Evolutionary conservation across 2,797 vertebrate genomes (phyloP).

Genomic region (Sarcophilus harrisii): DNA sequence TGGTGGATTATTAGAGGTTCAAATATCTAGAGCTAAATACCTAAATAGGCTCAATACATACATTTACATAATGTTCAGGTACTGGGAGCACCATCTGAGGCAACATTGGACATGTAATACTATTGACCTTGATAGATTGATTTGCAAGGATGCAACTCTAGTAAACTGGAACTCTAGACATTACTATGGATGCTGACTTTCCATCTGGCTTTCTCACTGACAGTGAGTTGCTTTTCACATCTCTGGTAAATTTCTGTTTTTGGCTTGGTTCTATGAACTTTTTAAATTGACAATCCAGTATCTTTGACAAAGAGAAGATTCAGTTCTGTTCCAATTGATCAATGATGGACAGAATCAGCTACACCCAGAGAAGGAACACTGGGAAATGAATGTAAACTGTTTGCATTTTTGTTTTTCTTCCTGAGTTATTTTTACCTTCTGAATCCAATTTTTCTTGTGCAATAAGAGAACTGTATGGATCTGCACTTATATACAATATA

Average conservation of each 20-base stretch:
- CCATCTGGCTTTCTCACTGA: not conserved
- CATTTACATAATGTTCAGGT: not conserved
- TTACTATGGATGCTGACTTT: not conserved
- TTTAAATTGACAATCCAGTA: not conserved
- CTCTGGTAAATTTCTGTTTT: not conserved
- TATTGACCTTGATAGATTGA: not conserved
- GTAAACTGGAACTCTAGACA: not conserved
- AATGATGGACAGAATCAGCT: too few relatives aligned
- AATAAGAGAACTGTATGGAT: too few relatives aligned
- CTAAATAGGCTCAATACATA: not conserved
- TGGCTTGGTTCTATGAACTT: not conserved
- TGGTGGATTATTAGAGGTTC: not conserved
- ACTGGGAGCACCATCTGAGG: not conserved
- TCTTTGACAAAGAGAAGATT: too few relatives aligned
- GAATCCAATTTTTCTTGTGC: too few relatives aligned
- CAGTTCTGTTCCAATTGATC: too few relatives aligned
- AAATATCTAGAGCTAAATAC: not conserved
- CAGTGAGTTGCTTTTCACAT: not conserved
- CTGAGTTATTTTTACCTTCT: too few relatives aligned
- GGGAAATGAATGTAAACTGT: too few relatives aligned
- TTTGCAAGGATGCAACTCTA: not conserved
- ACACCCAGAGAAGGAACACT: too few relatives aligned
- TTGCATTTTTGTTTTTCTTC: too few relatives aligned
- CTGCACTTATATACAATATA: too few relatives aligned
- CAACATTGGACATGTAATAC: not conserved